phyloP scores from a whole-genome alignment of 2,113 vertebrate genomes.

The Paraplagusia blochii region DNA sequence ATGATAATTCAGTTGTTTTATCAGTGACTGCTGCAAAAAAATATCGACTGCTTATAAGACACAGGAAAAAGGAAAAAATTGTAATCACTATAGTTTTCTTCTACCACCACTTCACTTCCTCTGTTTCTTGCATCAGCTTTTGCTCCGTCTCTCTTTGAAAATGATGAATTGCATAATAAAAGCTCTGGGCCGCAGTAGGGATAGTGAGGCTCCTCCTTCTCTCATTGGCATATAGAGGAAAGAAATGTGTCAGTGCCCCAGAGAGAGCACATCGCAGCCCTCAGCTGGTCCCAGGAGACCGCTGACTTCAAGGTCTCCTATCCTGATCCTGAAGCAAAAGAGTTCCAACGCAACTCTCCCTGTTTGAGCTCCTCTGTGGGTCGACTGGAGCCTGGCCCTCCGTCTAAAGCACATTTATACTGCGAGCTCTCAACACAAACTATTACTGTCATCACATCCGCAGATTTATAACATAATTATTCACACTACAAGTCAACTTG shows the following conservation, averaged over 20 bases:
- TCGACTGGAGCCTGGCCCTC: slow-evolving; percentile 8
- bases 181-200: slow-evolving; percentile 8
- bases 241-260: slow-evolving; percentile 51
- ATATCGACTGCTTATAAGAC: no score
- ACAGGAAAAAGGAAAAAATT: slow-evolving; percentile 9
- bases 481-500: slow-evolving; percentile 32
- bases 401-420: slow-evolving; percentile 21
- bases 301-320: slow-evolving; percentile 30
- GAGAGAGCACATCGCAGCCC: slow-evolving; percentile 40
- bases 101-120: slow-evolving; percentile 23
- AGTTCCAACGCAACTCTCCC: slow-evolving; percentile 19
- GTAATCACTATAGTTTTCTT: slow-evolving; percentile 8
- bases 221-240: slow-evolving; percentile 25
- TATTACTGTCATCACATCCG: slow-evolving; percentile 47
- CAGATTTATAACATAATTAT: slow-evolving; percentile 45
- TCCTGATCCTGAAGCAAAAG: slow-evolving; percentile 32
- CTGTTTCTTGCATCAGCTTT: slow-evolving; percentile 34
- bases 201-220: slow-evolving; percentile 16
- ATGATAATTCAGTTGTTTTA: background rate
- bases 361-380: slow-evolving; percentile 1
- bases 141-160: slow-evolving; percentile 11
- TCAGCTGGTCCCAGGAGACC: slow-evolving; percentile 23
- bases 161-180: slow-evolving; percentile 31
- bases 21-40: background rate
- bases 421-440: slow-evolving; percentile 20